Conservation (phyloP, 2,888 invertebrate species). For the Galerucella calmariensis region DNA sequence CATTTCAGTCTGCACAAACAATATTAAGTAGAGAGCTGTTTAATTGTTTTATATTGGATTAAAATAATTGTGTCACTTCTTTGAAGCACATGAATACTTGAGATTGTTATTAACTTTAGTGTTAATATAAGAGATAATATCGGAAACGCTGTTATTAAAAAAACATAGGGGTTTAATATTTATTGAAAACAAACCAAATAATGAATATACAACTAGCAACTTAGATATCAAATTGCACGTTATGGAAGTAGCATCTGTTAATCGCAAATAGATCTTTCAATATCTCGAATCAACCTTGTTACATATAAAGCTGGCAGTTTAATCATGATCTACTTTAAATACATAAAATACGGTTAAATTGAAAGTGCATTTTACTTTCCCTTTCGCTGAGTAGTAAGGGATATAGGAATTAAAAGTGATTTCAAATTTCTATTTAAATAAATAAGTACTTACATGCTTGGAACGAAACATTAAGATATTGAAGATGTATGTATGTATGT, state of each 20-base stretch:
- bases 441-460: background rate
- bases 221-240: background rate
- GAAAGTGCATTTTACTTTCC: constrained; percentile 7
- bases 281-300: background rate
- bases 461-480: background rate
- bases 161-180: too few species aligned
- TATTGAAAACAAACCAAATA: too few species aligned
- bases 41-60: too few species aligned
- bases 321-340: background rate
- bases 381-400: background rate
- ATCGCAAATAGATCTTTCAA: background rate
- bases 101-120: too few species aligned
- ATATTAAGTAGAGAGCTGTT: too few species aligned
- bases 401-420: background rate
- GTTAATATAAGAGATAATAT: too few species aligned
- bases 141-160: too few species aligned
- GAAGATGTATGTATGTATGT: background rate
- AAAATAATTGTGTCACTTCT: too few species aligned
- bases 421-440: background rate
- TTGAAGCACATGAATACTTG: too few species aligned
- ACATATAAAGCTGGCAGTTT: background rate
- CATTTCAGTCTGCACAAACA: too few species aligned
- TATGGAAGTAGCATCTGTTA: background rate
- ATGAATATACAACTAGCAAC: too few species aligned
- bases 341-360: background rate